Evolutionary conservation across 2,888 invertebrate species (phyloP), one percentile per base, ranked within the genome.

Genomic region (Drosophila seclusa): DNA sequence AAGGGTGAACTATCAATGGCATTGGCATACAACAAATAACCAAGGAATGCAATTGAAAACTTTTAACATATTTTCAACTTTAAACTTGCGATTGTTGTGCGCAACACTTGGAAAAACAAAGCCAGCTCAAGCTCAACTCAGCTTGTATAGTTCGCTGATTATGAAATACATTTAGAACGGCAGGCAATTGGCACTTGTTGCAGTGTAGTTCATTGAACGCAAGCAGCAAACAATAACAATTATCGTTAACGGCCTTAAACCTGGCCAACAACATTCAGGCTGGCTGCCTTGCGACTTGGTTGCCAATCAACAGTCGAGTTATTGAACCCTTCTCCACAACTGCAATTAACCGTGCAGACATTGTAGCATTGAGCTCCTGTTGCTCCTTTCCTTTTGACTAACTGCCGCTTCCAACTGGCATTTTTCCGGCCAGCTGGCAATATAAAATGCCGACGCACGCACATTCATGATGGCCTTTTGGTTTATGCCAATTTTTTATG

Each of bases 221-320:
- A 61, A 40, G 32, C 61, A 76, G 53, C 59, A 67, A 69, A 68
- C 60, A 67, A 67, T 63, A 74, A 66, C 74, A 78, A 70, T 81
- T 78, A 73, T 58, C 49, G 48, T 76, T 61, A 61, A 67, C 61
- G 80, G 42, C 80, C 77, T 80, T 78, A 76, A 76, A 72, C 80
- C 76, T 78, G 63, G 66, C 63, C 29, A 66, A 67, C 27, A 59
- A 60, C 49, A 40, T 21, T 36, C 49, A 32, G 31, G 32, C 45
- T 11, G 24, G 0, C 61, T 59, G 58, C 31, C 63, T 59, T 34
- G 24, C n/a, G n/a, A 55, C 64, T 48, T 49, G 68, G 68, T 57
- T 87, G 87, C 82, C 85, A 85, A 85, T 89, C 89, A 85, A 82
- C 75, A 79, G 78, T 72, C 72, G 76, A 84, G 85, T 68, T 80